A percentile compares a stretch with the other conserved stretches of the same genome.
Conservation (phyloP, 2,888 invertebrate species). For the Eupithecia abbreviata region DNA sequence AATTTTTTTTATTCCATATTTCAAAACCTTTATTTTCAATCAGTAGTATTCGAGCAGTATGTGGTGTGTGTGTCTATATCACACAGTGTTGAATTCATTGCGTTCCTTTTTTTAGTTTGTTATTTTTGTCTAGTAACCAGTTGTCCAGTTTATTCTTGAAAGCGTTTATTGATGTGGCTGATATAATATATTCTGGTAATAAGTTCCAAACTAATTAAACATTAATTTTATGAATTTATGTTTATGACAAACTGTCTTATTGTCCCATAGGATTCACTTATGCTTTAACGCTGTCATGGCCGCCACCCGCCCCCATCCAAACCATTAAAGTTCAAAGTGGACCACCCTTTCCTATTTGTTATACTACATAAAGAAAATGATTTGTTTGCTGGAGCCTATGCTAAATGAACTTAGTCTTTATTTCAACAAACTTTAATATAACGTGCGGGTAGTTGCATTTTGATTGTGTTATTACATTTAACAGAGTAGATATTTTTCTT, state of each 20-base stretch:
- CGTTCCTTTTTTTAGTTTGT: too few relatives aligned
- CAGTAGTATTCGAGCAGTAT: too few relatives aligned
- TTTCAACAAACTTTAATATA: not conserved
- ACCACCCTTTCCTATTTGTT: slow-evolving; percentile 38
- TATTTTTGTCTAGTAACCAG: too few relatives aligned
- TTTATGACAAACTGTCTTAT: not conserved
- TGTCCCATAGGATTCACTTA: slow-evolving; percentile 5
- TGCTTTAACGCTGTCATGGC: slow-evolving; percentile 2
- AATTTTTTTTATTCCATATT: not conserved
- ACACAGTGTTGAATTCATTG: too few relatives aligned
- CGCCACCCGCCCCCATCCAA: slow-evolving; percentile 20
- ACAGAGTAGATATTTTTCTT: not conserved
- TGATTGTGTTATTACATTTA: not conserved
- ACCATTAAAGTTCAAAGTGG: slow-evolving; percentile 29
- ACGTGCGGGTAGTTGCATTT: not conserved
- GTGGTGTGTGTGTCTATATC: too few relatives aligned
- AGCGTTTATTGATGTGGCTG: too few relatives aligned
- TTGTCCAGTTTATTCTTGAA: too few relatives aligned
- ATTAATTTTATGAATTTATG: not conserved
- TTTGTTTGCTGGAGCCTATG: slow-evolving; percentile 36
- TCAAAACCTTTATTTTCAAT: not conserved
- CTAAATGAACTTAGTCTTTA: slow-evolving; percentile 5
- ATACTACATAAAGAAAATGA: slow-evolving; percentile 39
- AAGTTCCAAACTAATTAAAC: not conserved
- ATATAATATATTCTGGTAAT: too few relatives aligned